Base-by-base conservation (phyloP, 2,888 invertebrate genomes). In the Strigamia crassipes region DNA sequence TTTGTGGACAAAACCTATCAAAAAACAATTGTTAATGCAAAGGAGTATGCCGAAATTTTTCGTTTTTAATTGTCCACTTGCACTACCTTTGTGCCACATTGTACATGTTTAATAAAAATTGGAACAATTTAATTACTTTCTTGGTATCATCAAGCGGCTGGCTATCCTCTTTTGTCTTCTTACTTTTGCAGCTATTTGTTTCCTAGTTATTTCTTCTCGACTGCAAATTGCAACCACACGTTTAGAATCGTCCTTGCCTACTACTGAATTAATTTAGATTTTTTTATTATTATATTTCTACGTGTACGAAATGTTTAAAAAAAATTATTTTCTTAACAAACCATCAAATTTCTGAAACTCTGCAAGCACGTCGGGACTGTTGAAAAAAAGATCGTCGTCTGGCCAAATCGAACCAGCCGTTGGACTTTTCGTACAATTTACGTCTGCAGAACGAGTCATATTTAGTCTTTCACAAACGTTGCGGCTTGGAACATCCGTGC, bases 11-110 rank as follows among this genome's bases (percentile, higher is more conserved):
- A 73, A 51, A 73, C 12, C 31, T 27, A 73, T 27, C 31, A 27
- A 73, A 73, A 73, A 73, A 13, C 13, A 73, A 31, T 56, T 56
- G 56, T 56, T 56, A 56, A 18, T 18, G 56, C n/a, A 6, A 31
- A 27, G n/a, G n/a, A 73, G 23, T 4, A 73, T 31, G 31, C 23
- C 73, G 13, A 73, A 73, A 73, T 73, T 31, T 31, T 73, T 27
- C n/a, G 13, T 73, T 73, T 73, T 73, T 73, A 31, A 73, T 73
- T 73, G 73, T 73, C 73, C 73, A 73, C 73, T 27, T 73, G 73
- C 31, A 73, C 10, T 12, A 73, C 31, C 15, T 23, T 73, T 73
- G 31, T 27, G n/a, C 73, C 73, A 73, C 73, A 12, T 73, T 31
- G 31, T 73, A 56, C 6, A 31, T 18, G 31, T 31, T 73, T 73